phyloP scores from a whole-genome alignment of 2,888 invertebrate genomes.

The Mythimna loreyi region DNA sequence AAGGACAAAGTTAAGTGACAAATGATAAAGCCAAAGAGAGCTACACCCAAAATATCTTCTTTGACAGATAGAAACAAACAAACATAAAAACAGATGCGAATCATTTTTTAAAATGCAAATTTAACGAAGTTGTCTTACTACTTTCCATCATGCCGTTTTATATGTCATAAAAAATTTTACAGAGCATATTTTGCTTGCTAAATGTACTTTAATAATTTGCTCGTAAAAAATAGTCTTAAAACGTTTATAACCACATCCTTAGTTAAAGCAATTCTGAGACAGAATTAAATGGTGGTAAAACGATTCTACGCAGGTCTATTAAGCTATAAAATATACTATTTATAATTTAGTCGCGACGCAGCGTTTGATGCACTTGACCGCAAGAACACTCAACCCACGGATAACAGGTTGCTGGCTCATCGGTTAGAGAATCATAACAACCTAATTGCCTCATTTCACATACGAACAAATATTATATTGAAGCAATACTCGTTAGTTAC shows the following conservation, averaged over 20 bases:
- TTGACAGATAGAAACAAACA: too few relatives aligned
- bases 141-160: too few relatives aligned
- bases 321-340: background rate
- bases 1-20: too few relatives aligned
- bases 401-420: constrained; percentile 52
- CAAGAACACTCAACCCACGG: constrained; percentile 47
- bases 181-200: too few relatives aligned
- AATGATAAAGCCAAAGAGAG: too few relatives aligned
- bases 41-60: too few relatives aligned
- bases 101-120: too few relatives aligned
- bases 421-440: constrained; percentile 53
- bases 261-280: background rate
- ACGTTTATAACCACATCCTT: constrained; percentile 1
- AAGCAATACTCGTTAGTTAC: background rate
- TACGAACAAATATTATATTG: background rate
- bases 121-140: too few relatives aligned
- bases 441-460: constrained; percentile 46
- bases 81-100: too few relatives aligned
- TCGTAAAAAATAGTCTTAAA: constrained; percentile 10
- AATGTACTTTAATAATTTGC: background rate
- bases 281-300: background rate
- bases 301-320: constrained; percentile 11
- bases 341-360: background rate
- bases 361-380: constrained; percentile 23
- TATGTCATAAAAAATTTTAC: background rate